Conservation (phyloP, 2,888 invertebrate species). For the Choreutis nemorana region DNA sequence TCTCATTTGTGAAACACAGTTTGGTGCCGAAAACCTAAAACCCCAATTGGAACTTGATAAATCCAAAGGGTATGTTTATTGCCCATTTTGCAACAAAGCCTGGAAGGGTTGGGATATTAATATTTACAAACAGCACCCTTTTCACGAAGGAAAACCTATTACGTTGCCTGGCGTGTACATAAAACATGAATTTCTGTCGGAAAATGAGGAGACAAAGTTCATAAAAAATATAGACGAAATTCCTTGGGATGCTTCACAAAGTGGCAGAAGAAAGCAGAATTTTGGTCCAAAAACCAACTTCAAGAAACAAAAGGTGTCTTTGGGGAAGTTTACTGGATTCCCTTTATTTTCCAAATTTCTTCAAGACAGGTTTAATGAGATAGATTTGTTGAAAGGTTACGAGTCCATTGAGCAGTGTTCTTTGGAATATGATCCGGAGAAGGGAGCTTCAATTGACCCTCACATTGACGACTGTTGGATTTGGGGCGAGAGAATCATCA, state of each 20-base stretch:
- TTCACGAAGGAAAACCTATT: constrained; percentile 69
- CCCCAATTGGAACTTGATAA: constrained; percentile 47
- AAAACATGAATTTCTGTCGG: constrained; percentile 75
- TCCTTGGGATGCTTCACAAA: constrained; percentile 93
- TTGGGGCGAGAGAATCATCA: constrained; percentile 98
- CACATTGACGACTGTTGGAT: constrained; percentile 99
- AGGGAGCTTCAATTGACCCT: constrained; percentile 95
- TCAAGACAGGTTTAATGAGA: constrained; percentile 74
- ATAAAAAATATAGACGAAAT: constrained; percentile 76
- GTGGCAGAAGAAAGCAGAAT: constrained; percentile 96
- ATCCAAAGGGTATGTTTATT: constrained; percentile 74
- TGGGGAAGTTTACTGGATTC: constrained; percentile 86
- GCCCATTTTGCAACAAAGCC: constrained; percentile 76
- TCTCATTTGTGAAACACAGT: constrained; percentile 80
- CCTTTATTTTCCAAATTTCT: constrained; percentile 81
- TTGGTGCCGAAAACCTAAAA: constrained; percentile 44
- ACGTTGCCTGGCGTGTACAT: constrained; percentile 74
- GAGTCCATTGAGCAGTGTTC: constrained; percentile 95
- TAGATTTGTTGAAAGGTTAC: constrained; percentile 73
- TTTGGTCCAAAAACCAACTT: constrained; percentile 99
- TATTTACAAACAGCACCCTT: constrained; percentile 69
- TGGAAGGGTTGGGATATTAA: constrained; percentile 77
- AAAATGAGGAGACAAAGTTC: constrained; percentile 72
- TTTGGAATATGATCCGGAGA: constrained; percentile 86
- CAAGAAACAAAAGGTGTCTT: constrained; percentile 84